A percentile compares a stretch with the other conserved stretches of the same genome.
These are phyloP conservation scores for Tinamus guttatus DNA, from an alignment of 2,113 vertebrate species.

Conservation along the genomic window DNA sequence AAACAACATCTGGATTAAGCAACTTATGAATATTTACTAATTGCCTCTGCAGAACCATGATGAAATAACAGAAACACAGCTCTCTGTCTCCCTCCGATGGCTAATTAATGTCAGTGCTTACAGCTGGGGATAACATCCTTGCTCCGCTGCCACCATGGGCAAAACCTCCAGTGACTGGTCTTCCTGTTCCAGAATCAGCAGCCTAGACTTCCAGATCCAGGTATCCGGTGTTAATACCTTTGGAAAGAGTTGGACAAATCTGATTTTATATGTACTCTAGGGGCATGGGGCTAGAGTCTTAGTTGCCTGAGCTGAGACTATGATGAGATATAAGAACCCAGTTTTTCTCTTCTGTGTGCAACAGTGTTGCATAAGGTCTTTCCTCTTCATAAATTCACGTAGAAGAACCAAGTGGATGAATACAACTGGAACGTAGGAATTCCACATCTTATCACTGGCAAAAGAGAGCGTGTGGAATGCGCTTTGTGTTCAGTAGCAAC, in stretches of 20 bases:
- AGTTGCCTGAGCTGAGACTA: not conserved
- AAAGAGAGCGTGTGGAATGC: not conserved
- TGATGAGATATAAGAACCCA: not conserved
- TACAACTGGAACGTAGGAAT: not conserved
- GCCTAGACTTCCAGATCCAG: not conserved
- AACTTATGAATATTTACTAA: not conserved
- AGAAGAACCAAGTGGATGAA: not conserved
- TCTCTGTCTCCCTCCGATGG: constrained; percentile 16
- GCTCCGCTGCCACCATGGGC: not conserved
- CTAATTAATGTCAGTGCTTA: not conserved
- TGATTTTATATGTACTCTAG: rapidly evolving
- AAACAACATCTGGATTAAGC: not conserved
- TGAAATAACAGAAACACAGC: not conserved
- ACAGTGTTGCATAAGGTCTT: not conserved
- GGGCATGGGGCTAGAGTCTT: not conserved
- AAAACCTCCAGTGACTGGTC: not conserved
- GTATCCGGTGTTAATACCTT: not conserved
- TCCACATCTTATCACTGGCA: not conserved
- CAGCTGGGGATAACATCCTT: not conserved
- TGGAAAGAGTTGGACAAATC: not conserved
- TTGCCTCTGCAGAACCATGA: not conserved
- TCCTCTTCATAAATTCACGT: not conserved
- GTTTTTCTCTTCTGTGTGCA: not conserved
- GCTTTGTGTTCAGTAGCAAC: not conserved
- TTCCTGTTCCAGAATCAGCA: not conserved